A percentile compares a stretch with the other conserved stretches of the same genome.
These are phyloP conservation scores for Chelonus formosanus DNA, from an alignment of 2,888 invertebrate species.

Conservation along the genomic window DNA sequence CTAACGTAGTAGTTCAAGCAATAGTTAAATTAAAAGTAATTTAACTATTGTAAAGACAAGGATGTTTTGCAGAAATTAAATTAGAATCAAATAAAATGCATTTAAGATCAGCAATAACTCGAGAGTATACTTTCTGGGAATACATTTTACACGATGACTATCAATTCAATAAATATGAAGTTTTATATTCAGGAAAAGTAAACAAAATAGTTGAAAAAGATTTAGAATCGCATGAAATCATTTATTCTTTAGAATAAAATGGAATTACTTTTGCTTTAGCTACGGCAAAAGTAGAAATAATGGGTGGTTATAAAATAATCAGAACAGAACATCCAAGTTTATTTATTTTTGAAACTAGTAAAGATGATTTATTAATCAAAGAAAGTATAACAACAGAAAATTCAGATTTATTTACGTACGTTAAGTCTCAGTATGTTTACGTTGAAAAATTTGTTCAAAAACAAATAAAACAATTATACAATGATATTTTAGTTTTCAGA, in stretches of 20 bases:
- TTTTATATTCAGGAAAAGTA: slow-evolving; percentile 36
- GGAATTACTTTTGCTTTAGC: slow-evolving; percentile 35
- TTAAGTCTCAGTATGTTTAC: slow-evolving; percentile 44
- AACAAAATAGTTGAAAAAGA: slow-evolving; percentile 14
- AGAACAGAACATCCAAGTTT: slow-evolving; percentile 39
- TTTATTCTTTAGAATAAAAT: slow-evolving; percentile 20
- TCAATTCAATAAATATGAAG: not conserved
- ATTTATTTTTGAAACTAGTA: slow-evolving; percentile 26
- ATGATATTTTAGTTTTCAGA: slow-evolving; percentile 36
- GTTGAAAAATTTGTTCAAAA: slow-evolving; percentile 41
- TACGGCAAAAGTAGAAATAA: not conserved
- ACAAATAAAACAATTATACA: slow-evolving; percentile 32
- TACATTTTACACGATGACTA: not conserved
- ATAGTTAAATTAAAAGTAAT: not conserved
- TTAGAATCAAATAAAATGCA: not conserved
- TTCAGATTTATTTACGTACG: slow-evolving; percentile 35
- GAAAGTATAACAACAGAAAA: slow-evolving; percentile 10
- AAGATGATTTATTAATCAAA: slow-evolving; percentile 9
- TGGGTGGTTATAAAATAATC: slow-evolving; percentile 35
- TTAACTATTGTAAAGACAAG: too few relatives aligned
- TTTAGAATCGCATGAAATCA: not conserved
- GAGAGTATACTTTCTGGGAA: slow-evolving; percentile 21
- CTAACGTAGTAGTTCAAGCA: not conserved
- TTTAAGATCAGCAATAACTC: not conserved
- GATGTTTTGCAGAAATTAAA: not conserved